Evolutionary conservation across 2,888 invertebrate species (phyloP).

Genomic region (Syrista parreyssii): DNA sequence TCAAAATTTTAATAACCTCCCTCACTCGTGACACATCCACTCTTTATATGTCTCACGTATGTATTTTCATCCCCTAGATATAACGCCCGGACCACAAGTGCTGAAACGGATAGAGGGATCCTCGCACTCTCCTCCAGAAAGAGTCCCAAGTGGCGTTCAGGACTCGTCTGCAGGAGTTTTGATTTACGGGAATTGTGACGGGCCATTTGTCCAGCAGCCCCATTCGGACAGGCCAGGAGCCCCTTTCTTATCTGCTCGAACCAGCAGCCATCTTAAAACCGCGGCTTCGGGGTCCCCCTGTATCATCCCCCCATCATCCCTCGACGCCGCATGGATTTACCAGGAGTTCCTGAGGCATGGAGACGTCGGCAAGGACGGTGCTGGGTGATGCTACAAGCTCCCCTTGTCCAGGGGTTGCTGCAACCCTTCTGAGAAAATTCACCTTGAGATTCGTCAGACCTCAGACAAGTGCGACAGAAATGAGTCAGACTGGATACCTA

Average conservation of each 20-base stretch:
- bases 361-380: not conserved
- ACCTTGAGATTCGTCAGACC: not conserved
- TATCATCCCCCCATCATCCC: conserved; percentile 6
- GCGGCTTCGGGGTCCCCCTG: conserved; percentile 9
- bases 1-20: not conserved
- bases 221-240: conserved; percentile 45
- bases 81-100: not conserved
- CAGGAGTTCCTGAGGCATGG: not conserved
- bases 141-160: not conserved
- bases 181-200: conserved; percentile 65
- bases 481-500: not conserved
- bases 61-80: not conserved
- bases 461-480: not conserved
- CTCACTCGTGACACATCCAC: not conserved
- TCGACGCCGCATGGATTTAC: not conserved
- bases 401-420: not conserved
- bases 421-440: not conserved
- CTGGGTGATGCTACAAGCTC: not conserved
- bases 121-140: not conserved
- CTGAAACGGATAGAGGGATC: not conserved
- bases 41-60: not conserved
- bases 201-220: conserved; percentile 63
- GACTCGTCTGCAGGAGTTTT: conserved; percentile 37
- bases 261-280: conserved; percentile 60
- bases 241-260: conserved; percentile 48